Base-by-base conservation (phyloP, 1,140 invertebrate genomes). In the Drosophila arizonae region DNA sequence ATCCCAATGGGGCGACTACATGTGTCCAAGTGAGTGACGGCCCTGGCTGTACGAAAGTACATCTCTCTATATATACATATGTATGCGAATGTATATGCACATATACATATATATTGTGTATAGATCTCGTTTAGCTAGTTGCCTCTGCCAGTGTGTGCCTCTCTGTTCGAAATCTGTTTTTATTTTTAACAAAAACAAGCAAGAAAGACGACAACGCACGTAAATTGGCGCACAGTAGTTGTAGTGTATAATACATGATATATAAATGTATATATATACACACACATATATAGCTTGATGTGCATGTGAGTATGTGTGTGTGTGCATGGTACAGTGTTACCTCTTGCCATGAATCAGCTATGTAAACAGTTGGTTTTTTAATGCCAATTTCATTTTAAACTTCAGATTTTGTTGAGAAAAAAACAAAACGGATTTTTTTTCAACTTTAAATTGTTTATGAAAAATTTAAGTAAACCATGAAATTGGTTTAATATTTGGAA, bases 221-320 rank as follows among this genome's bases (percentile, higher is more conserved):
- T 65, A 86, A 81, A 81, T 86, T 86, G 76, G 81, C 81, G 81
- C 81, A 81, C 81, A 81, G 77, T 77, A 63, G 64, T 68, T 48
- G 43, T 46, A 17, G 24, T 68, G 50, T 39, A 39, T 39, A 36
- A 36, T 11, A 39, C 36, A 39, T 11, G 36, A 36, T 36, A 36
- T 71, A 52, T 63, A 71, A 78, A 81, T 55, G 48, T 75, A 78
- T 74, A 69, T 56, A 65, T 71, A 45, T 63, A 66, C 58, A 71
- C 64, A 43, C 64, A 41, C 50, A 54, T 15, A 26, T 36, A 11
- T 10, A 9, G 56, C 10, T 28, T 9, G 0, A 30, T 36, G 30
- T 66, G 30, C 58, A 56, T 64, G 46, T n/a, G n/a, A n/a, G n/a
- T n/a, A n/a, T 60, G n/a, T 55, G 33, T 43, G 51, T 28, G 51